Base-by-base conservation (phyloP, 2,113 vertebrate species). In the Hemibagrus wyckioides region DNA sequence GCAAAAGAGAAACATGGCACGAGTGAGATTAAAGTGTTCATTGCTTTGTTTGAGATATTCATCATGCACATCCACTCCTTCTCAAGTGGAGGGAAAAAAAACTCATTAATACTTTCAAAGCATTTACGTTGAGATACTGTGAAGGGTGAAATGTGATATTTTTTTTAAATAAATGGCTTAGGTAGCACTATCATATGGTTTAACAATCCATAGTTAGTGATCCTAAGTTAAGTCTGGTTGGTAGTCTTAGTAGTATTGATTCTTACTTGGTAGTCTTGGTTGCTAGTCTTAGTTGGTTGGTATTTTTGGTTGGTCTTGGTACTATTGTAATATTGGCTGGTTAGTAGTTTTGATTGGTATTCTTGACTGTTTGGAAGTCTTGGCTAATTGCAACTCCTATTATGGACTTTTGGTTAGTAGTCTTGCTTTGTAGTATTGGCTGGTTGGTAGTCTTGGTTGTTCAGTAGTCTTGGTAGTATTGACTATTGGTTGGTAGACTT, bases 1-100 rank as follows among this genome's bases (percentile, higher is more conserved):
- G 77, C 79, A 83, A 69, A 90, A 56, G 71, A 36, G 54, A 67
- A 87, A 57, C 10, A 2, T 25, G 61, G 65, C 44, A 67, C 48
- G 30, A 84, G 59, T 19, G 44, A 59, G 67, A 52, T 41, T 79
- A 86, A 86, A 79, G 30, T 57, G 73, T 82, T 71, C 28, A 13
- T 59, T 28, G 36, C 11, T 15, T 87, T 85, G 89, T 87, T 87
- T 82, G 77, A 87, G 83, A 87, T 81, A 80, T 59, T 79, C 75
- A 86, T 88, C n/a, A 57, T 39, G 50, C 36, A 88, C 75, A 59
- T 86, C 54, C 69, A 19, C 44, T 63, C 57, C 63, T 19, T 50
- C 25, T 56, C n/a, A 65, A 82, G 61, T 57, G 54, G 54, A 80
- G 21, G n/a, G 83, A 85, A 54, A 79, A 76, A 65, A 85, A 65